Base-by-base conservation (phyloP, 2,113 vertebrate genomes). In the Myiozetetes cayanensis region DNA sequence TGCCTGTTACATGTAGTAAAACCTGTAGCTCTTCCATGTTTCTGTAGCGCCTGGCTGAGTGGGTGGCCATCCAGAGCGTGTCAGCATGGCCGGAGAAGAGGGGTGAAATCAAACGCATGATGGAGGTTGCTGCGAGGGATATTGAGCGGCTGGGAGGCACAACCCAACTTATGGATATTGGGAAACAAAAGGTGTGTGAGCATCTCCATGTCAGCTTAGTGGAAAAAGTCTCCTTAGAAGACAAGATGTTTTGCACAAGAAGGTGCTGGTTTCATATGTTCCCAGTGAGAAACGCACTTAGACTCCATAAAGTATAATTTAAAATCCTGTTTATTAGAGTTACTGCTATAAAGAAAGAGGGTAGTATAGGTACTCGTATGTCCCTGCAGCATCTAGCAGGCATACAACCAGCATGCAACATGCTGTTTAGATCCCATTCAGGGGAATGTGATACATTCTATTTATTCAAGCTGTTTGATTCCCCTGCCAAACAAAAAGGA, bases 81-180 rank as follows among this genome's bases (percentile, higher is more conserved):
- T 99, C 99, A 3, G 98, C 99, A 1, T 99, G 98, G 99, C 98
- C 99, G 0, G 99, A 99, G 96, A 99, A 99, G 95, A 98, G 99
- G 5, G 97, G 74, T 0, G 99, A 99, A 66, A 98, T 99, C 98
- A 98, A 90, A 31, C 98, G 15, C 94, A 99, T 99, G 99, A 99
- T 99, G 98, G 98, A 99, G 75, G 98, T 99, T 17, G 99, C 98
- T 1, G 99, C 98, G 0, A 98, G 98, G 22, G 99, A 99, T n/a
- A 98, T 99, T 2, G 97, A 98, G 91, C 97, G 93, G 27, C 97
- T 99, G 58, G 99, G 99, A 13, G 99, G 99, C 68, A 98, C 98
- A 0, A 97, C 98, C 68, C 98, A 99, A 20, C 93, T 99, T 89
- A 97, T 98, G 83, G 99, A 99, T 53, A 97, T 99, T 1, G 99